A percentile compares a stretch with the other conserved stretches of the same genome.
These are phyloP conservation scores for Thamnaconus septentrionalis DNA, from an alignment of 2,113 vertebrate species.

Conservation along the genomic window DNA sequence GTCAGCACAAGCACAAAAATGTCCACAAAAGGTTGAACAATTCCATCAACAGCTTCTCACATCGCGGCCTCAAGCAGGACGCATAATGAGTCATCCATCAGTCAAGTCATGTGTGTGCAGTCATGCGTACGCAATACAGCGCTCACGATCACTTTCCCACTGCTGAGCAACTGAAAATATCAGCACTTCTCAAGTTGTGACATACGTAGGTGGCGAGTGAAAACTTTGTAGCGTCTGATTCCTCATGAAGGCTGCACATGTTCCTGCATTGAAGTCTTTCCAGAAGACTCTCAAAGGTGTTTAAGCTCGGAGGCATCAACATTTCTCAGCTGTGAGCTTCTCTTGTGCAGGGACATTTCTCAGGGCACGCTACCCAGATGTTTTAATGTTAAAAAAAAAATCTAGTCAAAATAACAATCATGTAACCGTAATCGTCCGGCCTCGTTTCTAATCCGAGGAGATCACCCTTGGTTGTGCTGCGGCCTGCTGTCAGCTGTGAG, in stretches of 20 bases:
- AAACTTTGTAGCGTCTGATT: conserved; percentile 8
- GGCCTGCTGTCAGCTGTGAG: conserved; percentile 25
- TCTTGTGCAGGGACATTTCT: no score
- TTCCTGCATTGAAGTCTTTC: conserved; percentile 36
- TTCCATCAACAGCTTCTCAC: not conserved
- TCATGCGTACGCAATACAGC: not conserved
- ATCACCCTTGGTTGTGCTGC: conserved; percentile 48
- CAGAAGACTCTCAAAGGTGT: conserved; percentile 47
- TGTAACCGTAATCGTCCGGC: no score
- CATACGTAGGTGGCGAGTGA: conserved; percentile 39
- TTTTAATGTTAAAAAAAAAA: no score
- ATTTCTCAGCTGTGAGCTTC: no score
- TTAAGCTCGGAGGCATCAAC: conserved; percentile 12
- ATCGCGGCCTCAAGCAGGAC: not conserved
- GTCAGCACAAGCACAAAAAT: not conserved
- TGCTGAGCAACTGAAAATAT: conserved; percentile 19
- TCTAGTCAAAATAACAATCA: no score
- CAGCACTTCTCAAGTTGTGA: conserved; percentile 6
- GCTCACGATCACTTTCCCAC: not conserved
- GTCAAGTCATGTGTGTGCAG: not conserved
- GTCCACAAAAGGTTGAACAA: not conserved
- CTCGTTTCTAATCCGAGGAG: conserved; percentile 60
- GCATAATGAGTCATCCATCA: not conserved
- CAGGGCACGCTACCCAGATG: no score
- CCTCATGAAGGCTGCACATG: conserved; percentile 30